phyloP scores from a whole-genome alignment of 2,797 vertebrate species.

The Galago senegalensis region DNA sequence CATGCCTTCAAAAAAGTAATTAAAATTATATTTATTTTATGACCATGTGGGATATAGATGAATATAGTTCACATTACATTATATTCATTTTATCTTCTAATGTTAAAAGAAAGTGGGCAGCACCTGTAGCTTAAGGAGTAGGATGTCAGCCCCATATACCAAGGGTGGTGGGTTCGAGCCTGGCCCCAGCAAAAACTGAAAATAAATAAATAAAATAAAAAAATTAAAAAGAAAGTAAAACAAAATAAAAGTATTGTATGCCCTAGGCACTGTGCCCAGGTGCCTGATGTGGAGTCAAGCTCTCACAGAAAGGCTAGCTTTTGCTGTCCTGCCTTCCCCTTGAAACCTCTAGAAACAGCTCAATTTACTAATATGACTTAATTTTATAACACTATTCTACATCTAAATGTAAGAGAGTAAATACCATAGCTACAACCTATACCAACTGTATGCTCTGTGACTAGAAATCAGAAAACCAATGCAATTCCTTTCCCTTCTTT shows the following conservation, averaged over 20 bases:
- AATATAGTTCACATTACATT: neutral
- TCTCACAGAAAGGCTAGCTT: neutral
- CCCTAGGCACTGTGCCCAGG: neutral
- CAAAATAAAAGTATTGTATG: neutral
- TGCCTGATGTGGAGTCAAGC: neutral
- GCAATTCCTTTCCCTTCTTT: neutral
- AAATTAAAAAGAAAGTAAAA: neutral
- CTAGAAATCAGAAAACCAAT: neutral
- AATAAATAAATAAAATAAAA: too few relatives aligned
- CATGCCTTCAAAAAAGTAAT: neutral
- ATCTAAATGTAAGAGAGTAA: neutral
- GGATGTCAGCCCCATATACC: too few relatives aligned
- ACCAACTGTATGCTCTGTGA: neutral
- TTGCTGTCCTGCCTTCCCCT: neutral
- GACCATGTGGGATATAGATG: neutral
- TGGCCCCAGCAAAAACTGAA: too few relatives aligned
- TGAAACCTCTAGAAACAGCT: neutral
- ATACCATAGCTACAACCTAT: neutral
- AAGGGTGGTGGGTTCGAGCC: too few relatives aligned
- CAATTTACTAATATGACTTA: neutral
- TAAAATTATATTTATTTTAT: neutral
- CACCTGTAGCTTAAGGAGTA: too few relatives aligned
- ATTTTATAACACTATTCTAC: neutral
- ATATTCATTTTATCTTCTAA: constrained; percentile 5
- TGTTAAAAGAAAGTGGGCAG: neutral